Evolutionary conservation across 2,113 vertebrate species (phyloP).

Genomic region (Phalacrocorax carbo): DNA sequence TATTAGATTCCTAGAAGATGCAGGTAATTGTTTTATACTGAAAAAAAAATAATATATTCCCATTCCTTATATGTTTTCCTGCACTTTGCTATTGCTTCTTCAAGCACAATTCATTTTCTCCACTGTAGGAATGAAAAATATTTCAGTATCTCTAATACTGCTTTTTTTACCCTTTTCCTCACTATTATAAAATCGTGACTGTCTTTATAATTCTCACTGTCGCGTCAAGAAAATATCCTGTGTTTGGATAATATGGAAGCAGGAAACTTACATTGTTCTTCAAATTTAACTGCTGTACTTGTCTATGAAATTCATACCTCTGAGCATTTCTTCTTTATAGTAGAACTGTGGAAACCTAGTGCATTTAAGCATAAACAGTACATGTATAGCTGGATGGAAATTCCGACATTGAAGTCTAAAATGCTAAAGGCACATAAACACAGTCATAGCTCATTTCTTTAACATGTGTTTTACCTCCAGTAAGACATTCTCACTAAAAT

Average conservation of each 20-base stretch:
- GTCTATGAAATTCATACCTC: neutral
- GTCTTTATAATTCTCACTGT: neutral
- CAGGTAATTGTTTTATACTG: constrained; percentile 71
- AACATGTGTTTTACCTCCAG: neutral
- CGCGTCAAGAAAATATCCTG: neutral
- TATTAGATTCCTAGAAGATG: constrained; percentile 60
- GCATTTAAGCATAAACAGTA: neutral
- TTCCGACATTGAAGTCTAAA: neutral
- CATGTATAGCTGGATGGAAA: neutral
- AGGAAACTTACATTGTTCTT: neutral
- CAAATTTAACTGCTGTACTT: neutral
- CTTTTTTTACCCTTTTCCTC: neutral
- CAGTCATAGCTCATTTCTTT: neutral
- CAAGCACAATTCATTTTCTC: neutral
- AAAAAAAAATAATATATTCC: neutral
- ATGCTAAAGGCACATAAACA: neutral
- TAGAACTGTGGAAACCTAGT: neutral
- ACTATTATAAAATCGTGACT: neutral
- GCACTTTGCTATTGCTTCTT: neutral
- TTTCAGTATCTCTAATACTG: neutral
- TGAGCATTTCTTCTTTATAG: neutral
- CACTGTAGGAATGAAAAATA: neutral
- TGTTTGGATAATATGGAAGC: neutral
- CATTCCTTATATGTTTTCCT: neutral
- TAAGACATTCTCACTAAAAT: neutral